Evolutionary conservation across 2,113 vertebrate genomes (phyloP), one percentile per base, ranked within the genome.

Genomic region (Chinchilla lanigera): DNA sequence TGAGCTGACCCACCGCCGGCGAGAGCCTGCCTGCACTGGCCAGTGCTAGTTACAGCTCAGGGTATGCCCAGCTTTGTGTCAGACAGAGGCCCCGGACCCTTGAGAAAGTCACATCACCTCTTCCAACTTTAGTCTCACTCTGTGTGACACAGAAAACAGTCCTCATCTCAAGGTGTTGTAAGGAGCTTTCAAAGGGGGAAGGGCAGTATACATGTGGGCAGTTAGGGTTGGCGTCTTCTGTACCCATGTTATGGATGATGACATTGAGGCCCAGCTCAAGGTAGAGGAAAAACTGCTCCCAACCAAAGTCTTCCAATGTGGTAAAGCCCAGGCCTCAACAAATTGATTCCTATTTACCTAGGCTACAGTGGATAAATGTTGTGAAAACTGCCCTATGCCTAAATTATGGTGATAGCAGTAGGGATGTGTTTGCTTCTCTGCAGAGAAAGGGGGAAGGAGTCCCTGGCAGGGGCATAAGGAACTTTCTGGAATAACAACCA

Each of bases 401-500:
- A 73, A 86, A 50, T 44, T 16, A 61, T 22, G 38, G 56, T 63
- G n/a, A n/a, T 0, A 82, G 26, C 93, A 50, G 47, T 85, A 58
- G 60, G 89, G 60, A 22, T 54, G 47, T 44, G 20, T 71, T 81
- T 38, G 5, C 11, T 41, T 63, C 65, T 50, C 35, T 47, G 61
- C 47, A 0, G 71, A 30, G 20, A 13, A 52, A 2, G 1, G 28
- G 17, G 28, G 30, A 22, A 50, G 8, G 73, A 67, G 0, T 54
- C 30, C 63, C 65, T n/a, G 19, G 56, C 56, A 92, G 60, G 17
- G 67, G 67, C 16, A 69, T 2, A n/a, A 35, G 35, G 67, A 20
- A 69, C 35, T 17, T 58, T 87, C 81, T 81, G 19, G 50, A 89
- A 91, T 93, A 52, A 94, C 50, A 58, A 28, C 50, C 86, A 95